Percentiles rank a stretch among this genome's conserved stretches.
Evolutionary conservation across 2,888 invertebrate species (phyloP).

Genomic region (Lepidochrysops patricia): DNA sequence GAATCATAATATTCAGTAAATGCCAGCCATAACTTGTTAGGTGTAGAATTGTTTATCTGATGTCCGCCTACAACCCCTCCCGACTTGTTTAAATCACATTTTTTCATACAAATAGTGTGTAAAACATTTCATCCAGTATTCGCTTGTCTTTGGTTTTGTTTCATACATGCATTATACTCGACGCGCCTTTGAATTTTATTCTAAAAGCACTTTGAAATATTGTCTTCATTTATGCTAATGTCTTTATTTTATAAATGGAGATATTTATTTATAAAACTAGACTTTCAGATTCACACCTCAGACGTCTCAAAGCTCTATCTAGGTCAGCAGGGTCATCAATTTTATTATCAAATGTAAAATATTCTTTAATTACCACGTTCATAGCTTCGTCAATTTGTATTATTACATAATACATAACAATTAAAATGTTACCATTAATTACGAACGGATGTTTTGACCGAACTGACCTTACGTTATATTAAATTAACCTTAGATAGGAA

Average conservation of each 20-base stretch:
- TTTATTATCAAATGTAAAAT: background rate
- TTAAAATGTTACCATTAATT: background rate
- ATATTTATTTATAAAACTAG: background rate
- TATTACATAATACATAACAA: background rate
- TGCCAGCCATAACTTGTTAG: constrained; percentile 1
- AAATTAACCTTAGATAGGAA: constrained; percentile 1
- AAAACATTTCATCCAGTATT: background rate
- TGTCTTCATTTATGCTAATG: background rate
- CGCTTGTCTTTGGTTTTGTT: background rate
- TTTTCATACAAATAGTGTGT: constrained; percentile 2
- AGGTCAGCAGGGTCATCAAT: background rate
- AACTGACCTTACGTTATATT: background rate
- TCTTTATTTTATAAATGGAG: background rate
- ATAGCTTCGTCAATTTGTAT: background rate
- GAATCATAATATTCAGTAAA: background rate
- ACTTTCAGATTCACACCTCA: background rate
- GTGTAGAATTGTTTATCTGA: constrained; percentile 4
- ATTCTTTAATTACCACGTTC: background rate
- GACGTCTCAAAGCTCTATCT: background rate
- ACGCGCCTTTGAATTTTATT: background rate
- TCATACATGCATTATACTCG: background rate
- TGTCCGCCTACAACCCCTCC: background rate
- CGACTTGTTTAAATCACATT: background rate
- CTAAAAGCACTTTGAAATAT: background rate
- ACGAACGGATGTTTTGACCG: background rate